Conservation (phyloP, 2,113 vertebrate genomes). For the Phodopus roborovskii region DNA sequence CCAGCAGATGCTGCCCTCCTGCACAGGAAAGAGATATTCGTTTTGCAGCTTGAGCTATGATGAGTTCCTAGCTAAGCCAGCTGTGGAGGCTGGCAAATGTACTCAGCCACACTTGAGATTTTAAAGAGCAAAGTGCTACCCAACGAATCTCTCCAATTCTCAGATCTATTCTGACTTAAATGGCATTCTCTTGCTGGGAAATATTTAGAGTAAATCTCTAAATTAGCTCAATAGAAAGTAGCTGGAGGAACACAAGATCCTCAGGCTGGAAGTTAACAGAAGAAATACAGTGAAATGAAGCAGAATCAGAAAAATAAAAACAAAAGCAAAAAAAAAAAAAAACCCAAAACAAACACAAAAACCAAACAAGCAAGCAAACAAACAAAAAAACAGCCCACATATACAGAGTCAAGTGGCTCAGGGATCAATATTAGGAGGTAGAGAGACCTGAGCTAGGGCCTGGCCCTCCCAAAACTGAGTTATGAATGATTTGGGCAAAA, state of each 20-base stretch:
- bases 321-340: too few relatives aligned
- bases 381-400: not conserved
- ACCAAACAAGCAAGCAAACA: too few relatives aligned
- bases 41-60: not conserved
- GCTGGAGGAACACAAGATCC: not conserved
- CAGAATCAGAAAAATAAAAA: not conserved
- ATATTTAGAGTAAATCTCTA: conserved; percentile 11
- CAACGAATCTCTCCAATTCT: conserved; percentile 74
- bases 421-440: not conserved
- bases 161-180: conserved; percentile 68
- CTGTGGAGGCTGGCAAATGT: conserved; percentile 58
- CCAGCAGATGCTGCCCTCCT: conserved; percentile 71
- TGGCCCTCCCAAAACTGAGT: not conserved
- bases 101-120: conserved; percentile 43
- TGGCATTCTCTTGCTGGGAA: conserved; percentile 63
- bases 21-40: conserved; percentile 48
- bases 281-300: not conserved
- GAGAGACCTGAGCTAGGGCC: not conserved
- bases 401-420: not conserved
- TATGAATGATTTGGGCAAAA: not conserved
- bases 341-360: too few relatives aligned
- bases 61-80: conserved; percentile 53
- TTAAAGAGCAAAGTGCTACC: conserved; percentile 68
- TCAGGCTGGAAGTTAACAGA: not conserved
- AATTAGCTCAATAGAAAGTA: not conserved